Base-by-base conservation (phyloP, 2,888 invertebrate species). In the Ophraella communa region DNA sequence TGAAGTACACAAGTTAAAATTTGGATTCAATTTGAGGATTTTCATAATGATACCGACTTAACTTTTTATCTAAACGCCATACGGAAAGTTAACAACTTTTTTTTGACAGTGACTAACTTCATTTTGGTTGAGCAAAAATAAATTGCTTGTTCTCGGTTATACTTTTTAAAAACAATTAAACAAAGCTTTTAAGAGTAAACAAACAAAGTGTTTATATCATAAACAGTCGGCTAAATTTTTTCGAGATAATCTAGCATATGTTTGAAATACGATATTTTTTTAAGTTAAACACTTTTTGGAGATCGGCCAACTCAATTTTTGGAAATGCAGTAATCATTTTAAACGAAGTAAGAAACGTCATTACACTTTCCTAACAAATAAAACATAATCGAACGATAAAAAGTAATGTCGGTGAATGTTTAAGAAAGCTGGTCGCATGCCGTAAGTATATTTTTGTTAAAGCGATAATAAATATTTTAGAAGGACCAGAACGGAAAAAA, bases 331-430 rank as follows among this genome's bases (percentile, higher is more conserved):
- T n/a, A n/a, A n/a, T n/a, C n/a, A n/a, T n/a, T n/a, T n/a, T n/a
- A n/a, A n/a, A n/a, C n/a, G n/a, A n/a, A n/a, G n/a, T n/a, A n/a
- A n/a, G n/a, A n/a, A n/a, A n/a, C n/a, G n/a, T n/a, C n/a, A n/a
- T n/a, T n/a, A n/a, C n/a, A n/a, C n/a, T n/a, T n/a, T n/a, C n/a
- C n/a, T n/a, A n/a, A n/a, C n/a, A n/a, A n/a, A n/a, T n/a, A n/a
- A n/a, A n/a, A n/a, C n/a, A 8, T 1, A 8, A 4, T 2, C 3
- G 14, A 53, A 53, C 8, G 39, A 53, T 53, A 23, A 39, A 53
- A 53, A 20, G 53, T 35, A 53, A 7, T 53, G 53, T 53, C 53
- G 35, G 53, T 14, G 1, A n/a, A 42, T 39, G 11, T 35, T 30
- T 33, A 24, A 4, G 8, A 42, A 17, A 42, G 18, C 7, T 42